A percentile compares a stretch with the other conserved stretches of the same genome.
Conservation (phyloP, 2,888 invertebrate genomes). For the Pristionchus maxplancki region DNA sequence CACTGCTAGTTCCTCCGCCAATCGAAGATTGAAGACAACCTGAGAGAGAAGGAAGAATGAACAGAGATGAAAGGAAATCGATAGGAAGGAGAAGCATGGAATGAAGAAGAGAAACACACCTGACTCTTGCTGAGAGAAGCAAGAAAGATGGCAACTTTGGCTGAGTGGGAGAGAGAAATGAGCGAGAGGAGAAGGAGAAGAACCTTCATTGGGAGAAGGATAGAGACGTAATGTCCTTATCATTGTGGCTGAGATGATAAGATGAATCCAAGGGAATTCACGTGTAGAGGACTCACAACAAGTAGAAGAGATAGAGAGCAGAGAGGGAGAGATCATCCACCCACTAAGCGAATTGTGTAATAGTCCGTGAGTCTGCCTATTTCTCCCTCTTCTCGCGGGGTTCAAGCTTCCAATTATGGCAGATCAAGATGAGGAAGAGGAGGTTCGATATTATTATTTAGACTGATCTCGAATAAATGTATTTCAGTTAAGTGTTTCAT, state of each 20-base stretch:
- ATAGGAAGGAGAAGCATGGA: background rate
- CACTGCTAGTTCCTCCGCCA: slow-evolving; percentile 42
- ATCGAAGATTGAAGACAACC: slow-evolving; percentile 42
- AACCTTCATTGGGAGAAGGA: background rate
- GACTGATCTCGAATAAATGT: too few relatives aligned
- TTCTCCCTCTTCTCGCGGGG: background rate
- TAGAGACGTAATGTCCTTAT: slow-evolving; percentile 24
- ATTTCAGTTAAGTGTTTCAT: slow-evolving; percentile 48
- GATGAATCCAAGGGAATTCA: background rate
- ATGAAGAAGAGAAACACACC: background rate
- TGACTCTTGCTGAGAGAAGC: slow-evolving; percentile 32
- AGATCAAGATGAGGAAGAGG: slow-evolving; percentile 47
- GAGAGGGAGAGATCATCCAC: slow-evolving; percentile 27
- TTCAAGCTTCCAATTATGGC: slow-evolving; percentile 28
- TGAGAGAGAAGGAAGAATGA: slow-evolving; percentile 13
- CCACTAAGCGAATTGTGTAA: slow-evolving; percentile 21
- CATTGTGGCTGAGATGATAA: slow-evolving; percentile 2
- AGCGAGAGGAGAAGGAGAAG: slow-evolving; percentile 20
- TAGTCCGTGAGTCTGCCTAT: slow-evolving; percentile 34
- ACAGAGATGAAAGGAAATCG: background rate
- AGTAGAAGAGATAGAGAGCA: slow-evolving; percentile 15
- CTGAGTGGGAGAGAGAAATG: background rate
- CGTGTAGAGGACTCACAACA: slow-evolving; percentile 21
- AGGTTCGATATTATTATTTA: background rate
- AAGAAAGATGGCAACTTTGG: slow-evolving; percentile 31